Evolutionary conservation across 2,888 invertebrate genomes (phyloP), one percentile per base, ranked within the genome.

Genomic region (Harpalus rubripes): DNA sequence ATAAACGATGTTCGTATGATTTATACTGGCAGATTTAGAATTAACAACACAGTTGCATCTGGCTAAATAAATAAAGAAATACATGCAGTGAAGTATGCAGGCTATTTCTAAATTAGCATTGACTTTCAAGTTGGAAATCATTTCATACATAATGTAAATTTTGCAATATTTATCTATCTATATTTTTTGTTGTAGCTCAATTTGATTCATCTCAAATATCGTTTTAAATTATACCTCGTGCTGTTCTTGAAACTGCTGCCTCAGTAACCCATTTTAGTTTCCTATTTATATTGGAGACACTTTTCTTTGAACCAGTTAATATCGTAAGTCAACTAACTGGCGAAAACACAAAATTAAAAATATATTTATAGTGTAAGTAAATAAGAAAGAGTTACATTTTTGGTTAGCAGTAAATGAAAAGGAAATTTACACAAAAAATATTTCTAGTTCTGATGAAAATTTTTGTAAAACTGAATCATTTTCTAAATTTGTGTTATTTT

Each of bases 271-370:
- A 63, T 63, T 63, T 61, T 63, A 63, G 16, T 63, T 68, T 22
- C 63, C 7, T 32, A 59, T 59, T 59, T 59, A 59, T 59, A 59
- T 59, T 59, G 7, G 6, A 15, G 59, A 15, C 68, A 39, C 39
- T 26, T 68, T 68, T 68, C 68, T 32, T 32, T n/a, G 68, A 68
- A 68, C 68, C n/a, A 68, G 32, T 68, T 68, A 68, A 68, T 68
- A 22, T 39, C 32, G 16, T 26, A 63, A 63, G 10, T 68, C 32
- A 68, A 26, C 68, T n/a, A 59, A 39, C 68, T 68, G 15, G 68
- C 68, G 32, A 68, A 39, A 68, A 68, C 26, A 15, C 26, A 68
- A 68, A 68, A 39, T 68, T 68, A 68, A 68, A 68, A 68, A 68
- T 68, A 68, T 68, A 68, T 68, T 68, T 68, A 32, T 68, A 68